Base-by-base conservation (phyloP, 2,797 vertebrate species). In the Anabacerthia variegaticeps region DNA sequence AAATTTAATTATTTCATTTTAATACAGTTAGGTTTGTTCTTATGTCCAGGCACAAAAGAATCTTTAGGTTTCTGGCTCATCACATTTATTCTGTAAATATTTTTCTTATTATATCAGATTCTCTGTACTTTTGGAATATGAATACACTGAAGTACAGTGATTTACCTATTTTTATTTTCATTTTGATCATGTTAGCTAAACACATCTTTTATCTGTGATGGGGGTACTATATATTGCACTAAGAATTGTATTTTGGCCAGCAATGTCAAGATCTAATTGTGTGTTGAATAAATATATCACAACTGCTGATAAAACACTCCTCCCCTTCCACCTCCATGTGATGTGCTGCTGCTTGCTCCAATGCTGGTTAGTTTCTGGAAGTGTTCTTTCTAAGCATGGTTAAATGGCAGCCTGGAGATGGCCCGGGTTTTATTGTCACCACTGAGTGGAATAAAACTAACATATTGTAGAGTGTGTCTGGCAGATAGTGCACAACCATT, bases 21-120 rank as follows among this genome's bases (percentile, higher is more conserved):
- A 93, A 59, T 8, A 8, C 19, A 85, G 75, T 72, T 91, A 85
- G 24, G 36, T 92, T 94, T 95, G 43, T 51, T 95, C 61, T 48
- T 83, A 32, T 22, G 9, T 36, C 58, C 15, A 48, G 48, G 19
- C 37, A 20, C 48, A 52, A 87, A 49, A 36, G 54, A 76, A 87
- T 93, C 44, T 18, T 59, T 62, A 76, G 8, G 56, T 73, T 80
- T 78, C 24, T 79, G 32, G 21, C 12, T 34, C 56, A 52, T 76
- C 44, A 56, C 43, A 11, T 44, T 72, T 36, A 54, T 89, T 93
- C 48, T 52, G 26, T 85, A 84, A 78, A 32, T 65, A 18, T 30
- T 61, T 89, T 54, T 75, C 52, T 63, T 5, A 23, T 67, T 78
- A n/a, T 63, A 44, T 61, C 13, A 30, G 20, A 32, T 83, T 56